Base-by-base conservation (phyloP, 1,140 invertebrate genomes). In the Goniozus legneri region DNA sequence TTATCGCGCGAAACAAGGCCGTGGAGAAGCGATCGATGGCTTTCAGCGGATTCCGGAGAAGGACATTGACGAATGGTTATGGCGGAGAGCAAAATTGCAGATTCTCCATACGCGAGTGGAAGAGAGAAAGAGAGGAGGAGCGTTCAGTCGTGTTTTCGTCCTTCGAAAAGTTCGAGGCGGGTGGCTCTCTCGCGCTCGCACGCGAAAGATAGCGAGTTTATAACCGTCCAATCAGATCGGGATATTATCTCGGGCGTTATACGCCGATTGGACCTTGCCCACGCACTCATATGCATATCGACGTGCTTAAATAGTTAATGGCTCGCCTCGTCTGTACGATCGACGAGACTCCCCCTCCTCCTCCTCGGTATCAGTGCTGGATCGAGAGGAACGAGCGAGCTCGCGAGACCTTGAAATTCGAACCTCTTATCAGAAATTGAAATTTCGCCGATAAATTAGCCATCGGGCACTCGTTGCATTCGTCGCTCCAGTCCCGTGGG, bases 251-350 rank as follows among this genome's bases (percentile, higher is more conserved):
- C 48, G 39, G 4, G 42, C 45, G 60, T 52, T 63, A 56, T 57
- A 60, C 61, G 51, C 37, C 50, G 54, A 58, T 56, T 52, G 56
- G 54, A 62, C 45, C 48, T 47, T 62, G 60, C 65, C 60, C 60
- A 61, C 54, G 56, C 58, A 59, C 35, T 64, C 56, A 65, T 68
- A 65, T 67, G 58, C 64, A 64, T 64, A 67, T 64, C 56, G 61
- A 46, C 47, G 39, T 57, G 54, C 55, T 63, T 65, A 64, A n/a
- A 64, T 62, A 61, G 64, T 56, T 64, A 64, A 69, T 62, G 63
- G 58, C 44, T 54, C 51, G 55, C 51, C 47, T 54, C 42, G 41
- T 44, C 43, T 47, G 39, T 46, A 47, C 31, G 33, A 32, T 31
- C 16, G 22, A 13, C 12, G 39, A 30, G 36, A 55, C 56, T 22